These are phyloP conservation scores for Haliclona indistincta DNA, from an alignment of 37 sponge, comb jelly and placozoan genomes.

Conservation along the genomic window DNA sequence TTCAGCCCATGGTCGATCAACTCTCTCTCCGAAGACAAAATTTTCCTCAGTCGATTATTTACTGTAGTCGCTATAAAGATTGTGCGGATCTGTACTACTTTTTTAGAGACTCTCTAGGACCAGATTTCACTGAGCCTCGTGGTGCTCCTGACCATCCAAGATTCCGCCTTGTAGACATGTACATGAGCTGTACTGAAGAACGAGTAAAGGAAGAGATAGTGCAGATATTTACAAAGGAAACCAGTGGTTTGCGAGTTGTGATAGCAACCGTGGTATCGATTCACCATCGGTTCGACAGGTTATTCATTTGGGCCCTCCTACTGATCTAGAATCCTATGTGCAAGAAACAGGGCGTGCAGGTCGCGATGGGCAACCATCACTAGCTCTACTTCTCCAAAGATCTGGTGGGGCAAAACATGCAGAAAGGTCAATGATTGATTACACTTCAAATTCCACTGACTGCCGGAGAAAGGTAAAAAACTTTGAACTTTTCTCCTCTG, in stretches of 20 bases:
- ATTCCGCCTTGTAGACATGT: constrained; percentile 1
- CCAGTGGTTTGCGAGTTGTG: constrained; percentile 10
- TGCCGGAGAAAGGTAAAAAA: background rate
- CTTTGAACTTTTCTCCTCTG: background rate
- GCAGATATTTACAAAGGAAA: background rate
- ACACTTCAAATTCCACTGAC: background rate
- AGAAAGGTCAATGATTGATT: background rate
- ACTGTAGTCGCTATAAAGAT: background rate
- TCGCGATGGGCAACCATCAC: background rate
- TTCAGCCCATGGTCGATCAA: background rate
- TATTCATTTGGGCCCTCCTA: constrained; percentile 1
- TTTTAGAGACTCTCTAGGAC: background rate
- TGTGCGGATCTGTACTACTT: background rate
- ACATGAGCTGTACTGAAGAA: background rate
- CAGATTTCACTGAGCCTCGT: background rate
- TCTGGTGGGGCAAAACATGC: background rate
- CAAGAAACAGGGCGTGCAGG: constrained; percentile 3
- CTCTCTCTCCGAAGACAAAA: background rate
- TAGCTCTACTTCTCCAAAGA: background rate
- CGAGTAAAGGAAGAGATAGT: background rate
- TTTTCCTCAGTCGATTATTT: background rate
- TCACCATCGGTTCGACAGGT: constrained; percentile 2
- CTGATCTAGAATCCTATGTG: constrained; percentile 12
- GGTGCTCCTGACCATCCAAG: constrained; percentile 1
- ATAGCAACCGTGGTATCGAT: constrained; percentile 24